Conservation (phyloP, 2,113 vertebrate species). For the Microtus pennsylvanicus region DNA sequence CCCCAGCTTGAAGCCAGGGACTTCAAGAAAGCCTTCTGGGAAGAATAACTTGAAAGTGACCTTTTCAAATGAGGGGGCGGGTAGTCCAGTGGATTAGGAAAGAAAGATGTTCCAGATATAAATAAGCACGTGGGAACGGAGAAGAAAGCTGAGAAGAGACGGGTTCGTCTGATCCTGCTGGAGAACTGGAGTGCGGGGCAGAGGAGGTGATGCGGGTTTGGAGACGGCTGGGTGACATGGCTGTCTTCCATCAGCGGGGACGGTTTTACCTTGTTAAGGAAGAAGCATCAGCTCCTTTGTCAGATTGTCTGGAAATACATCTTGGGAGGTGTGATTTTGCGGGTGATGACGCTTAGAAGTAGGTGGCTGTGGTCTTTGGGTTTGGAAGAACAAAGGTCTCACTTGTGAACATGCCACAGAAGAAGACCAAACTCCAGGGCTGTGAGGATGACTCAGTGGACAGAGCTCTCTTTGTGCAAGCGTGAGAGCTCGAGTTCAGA, state of each 20-base stretch:
- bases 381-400: constrained; percentile 38
- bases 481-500: background rate
- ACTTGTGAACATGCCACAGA: constrained; percentile 36
- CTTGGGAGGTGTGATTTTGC: background rate
- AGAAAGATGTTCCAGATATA: constrained; percentile 71
- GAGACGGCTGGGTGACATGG: background rate
- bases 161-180: constrained; percentile 50
- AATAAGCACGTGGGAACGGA: constrained; percentile 73
- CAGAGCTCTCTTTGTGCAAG: background rate
- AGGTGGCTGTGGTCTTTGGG: background rate
- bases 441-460: background rate
- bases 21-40: constrained; percentile 52
- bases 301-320: background rate
- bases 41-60: constrained; percentile 71
- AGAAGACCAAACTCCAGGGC: constrained; percentile 25
- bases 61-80: constrained; percentile 63
- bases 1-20: background rate
- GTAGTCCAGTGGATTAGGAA: constrained; percentile 66
- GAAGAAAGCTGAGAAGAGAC: constrained; percentile 66
- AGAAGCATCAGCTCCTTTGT: constrained; percentile 4
- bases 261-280: constrained; percentile 3
- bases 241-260: background rate
- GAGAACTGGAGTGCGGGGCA: background rate
- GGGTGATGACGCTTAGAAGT: background rate
- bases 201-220: background rate